Evolutionary conservation across 2,797 vertebrate species (phyloP), one percentile per base, ranked within the genome.

Genomic region (Eutrigla gurnardus): DNA sequence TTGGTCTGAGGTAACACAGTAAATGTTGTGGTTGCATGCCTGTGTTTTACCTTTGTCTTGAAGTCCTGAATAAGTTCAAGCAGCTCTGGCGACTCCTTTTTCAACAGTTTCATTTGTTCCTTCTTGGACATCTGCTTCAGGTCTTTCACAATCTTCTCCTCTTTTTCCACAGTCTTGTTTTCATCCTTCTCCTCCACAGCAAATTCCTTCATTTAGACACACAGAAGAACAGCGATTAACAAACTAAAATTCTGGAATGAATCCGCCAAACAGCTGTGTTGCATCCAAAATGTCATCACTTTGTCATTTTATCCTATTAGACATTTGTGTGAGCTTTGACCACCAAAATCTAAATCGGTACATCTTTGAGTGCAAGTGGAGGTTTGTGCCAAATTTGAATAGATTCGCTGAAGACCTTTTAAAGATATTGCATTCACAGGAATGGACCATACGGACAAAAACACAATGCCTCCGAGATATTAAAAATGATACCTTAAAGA

Each of bases 51-150:
- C 92, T 98, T 99, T 45, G 93, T 86, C 84, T 98, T 96, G 42
- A 99, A 96, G 88, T 99, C 98, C 59, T 96, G 95, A 35, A 98
- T 95, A 43, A 99, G 94, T 74, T 99, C 97, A 79, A 98, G 88
- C 58, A 99, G 91, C 86, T 99, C 98, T 0, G 98, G 98, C 0
- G 97, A 97, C 75, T 99, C 98, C 67, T 97, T 97, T 88, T 96
- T 97, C 77, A 99, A 82, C 50, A 99, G 93, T 77, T 97, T 98
- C 85, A 98, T 92, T 87, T 97, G 97, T 81, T 99, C 95, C 66
- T 98, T 99, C 54, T 93, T 93, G 1, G 97, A 95, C 92, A 99
- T 95, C 36, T 96, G 91, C 10, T 96, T 89, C 78, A 99, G 88
- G 73, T 99, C 97, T 83, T 97, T 97, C 42, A 95, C 91, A 2